phyloP scores from a whole-genome alignment of 2,888 invertebrate species.

The Dasypogon diadema region DNA sequence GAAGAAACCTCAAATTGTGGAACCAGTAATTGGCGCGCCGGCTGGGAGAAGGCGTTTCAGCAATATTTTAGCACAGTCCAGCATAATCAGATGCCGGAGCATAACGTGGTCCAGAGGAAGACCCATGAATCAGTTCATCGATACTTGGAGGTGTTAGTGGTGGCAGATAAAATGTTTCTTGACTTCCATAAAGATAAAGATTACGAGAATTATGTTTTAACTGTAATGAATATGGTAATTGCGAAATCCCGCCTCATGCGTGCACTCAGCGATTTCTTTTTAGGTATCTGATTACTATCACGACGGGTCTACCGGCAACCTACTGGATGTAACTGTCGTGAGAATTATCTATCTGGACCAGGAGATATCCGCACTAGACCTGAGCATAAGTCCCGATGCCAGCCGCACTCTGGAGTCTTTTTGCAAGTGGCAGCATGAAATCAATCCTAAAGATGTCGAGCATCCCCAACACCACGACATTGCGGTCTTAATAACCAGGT shows the following conservation, averaged over 20 bases:
- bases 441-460: constrained; percentile 71
- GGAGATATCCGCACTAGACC: constrained; percentile 71
- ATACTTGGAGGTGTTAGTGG: constrained; percentile 74
- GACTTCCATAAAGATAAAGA: constrained; percentile 75
- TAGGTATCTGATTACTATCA: constrained; percentile 69
- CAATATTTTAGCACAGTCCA: constrained; percentile 37
- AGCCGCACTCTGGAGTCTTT: constrained; percentile 74
- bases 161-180: constrained; percentile 77
- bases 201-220: constrained; percentile 75
- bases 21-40: constrained; percentile 64
- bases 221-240: constrained; percentile 77
- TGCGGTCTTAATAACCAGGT: constrained; percentile 73
- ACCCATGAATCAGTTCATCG: constrained; percentile 61
- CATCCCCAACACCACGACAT: constrained; percentile 75
- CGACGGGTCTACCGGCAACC: constrained; percentile 71
- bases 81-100: constrained; percentile 1
- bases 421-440: constrained; percentile 74
- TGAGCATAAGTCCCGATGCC: constrained; percentile 70
- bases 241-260: background rate
- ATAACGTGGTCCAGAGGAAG: background rate
- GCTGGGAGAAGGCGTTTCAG: constrained; percentile 64
- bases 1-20: constrained; percentile 59
- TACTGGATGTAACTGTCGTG: constrained; percentile 73
- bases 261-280: constrained; percentile 23
- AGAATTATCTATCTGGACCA: constrained; percentile 72